Conservation (phyloP, 2,113 vertebrate species). For the Callospermophilus lateralis region DNA sequence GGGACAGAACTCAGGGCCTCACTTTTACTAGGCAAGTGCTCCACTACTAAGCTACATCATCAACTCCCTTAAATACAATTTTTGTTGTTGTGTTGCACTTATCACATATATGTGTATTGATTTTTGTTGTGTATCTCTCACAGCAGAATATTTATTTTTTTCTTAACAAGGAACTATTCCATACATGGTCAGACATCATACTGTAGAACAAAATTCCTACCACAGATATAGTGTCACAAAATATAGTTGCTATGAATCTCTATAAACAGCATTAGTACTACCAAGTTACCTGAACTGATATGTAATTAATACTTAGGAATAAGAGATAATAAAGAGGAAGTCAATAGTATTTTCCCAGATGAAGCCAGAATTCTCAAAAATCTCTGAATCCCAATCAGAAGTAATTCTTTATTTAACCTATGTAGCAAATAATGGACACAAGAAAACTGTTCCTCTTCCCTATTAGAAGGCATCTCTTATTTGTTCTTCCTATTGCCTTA, state of each 20-base stretch:
- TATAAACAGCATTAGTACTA: neutral
- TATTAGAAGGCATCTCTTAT: neutral
- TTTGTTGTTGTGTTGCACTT: neutral
- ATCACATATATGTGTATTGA: neutral
- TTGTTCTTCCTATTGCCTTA: neutral
- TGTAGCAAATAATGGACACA: neutral
- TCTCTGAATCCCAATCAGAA: neutral
- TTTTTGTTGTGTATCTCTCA: neutral
- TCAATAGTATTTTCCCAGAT: neutral
- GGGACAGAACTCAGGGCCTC: neutral
- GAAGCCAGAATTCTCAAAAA: neutral
- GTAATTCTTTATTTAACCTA: neutral
- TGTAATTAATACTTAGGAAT: slow-evolving; percentile 5
- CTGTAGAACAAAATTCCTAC: neutral
- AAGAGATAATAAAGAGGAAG: neutral
- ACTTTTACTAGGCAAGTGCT: neutral
- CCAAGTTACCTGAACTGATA: slow-evolving; percentile 3
- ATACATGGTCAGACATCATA: neutral
- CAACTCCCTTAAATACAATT: neutral
- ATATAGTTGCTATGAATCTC: neutral
- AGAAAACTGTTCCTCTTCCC: neutral
- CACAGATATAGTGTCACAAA: neutral
- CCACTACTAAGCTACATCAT: neutral
- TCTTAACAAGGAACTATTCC: neutral
- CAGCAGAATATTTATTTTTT: neutral